These are phyloP conservation scores for Thamnophis elegans DNA, from an alignment of 2,797 vertebrate species.

Conservation along the genomic window DNA sequence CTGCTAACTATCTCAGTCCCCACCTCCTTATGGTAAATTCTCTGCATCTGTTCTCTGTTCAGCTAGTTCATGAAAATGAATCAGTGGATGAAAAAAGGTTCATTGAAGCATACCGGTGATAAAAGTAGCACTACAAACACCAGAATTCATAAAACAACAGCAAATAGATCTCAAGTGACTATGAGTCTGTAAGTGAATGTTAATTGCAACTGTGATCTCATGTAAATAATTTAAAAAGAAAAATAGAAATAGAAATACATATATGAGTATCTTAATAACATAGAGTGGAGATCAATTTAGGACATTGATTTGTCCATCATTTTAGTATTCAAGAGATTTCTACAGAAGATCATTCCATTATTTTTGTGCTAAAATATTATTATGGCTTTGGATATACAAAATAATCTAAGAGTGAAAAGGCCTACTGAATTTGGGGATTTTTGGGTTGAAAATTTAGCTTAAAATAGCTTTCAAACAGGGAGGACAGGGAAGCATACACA, in stretches of 20 bases:
- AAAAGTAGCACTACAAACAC: background rate
- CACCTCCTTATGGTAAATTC: background rate
- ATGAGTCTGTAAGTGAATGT: background rate
- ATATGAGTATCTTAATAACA: background rate
- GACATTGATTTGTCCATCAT: background rate
- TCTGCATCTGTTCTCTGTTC: background rate
- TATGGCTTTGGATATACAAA: background rate
- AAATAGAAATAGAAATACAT: background rate
- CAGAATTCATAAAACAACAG: background rate
- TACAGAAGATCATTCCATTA: background rate
- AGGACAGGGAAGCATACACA: background rate
- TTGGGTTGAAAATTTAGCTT: background rate
- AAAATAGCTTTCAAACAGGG: background rate
- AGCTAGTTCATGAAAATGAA: background rate
- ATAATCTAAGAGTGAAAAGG: background rate
- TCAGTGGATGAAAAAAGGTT: background rate
- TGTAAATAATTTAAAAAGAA: background rate
- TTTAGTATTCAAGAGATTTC: background rate
- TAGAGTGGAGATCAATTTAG: background rate
- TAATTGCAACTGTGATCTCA: background rate
- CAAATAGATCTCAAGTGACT: background rate
- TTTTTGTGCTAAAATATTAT: background rate
- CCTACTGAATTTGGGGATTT: background rate
- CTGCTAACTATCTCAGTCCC: background rate
- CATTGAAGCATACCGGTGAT: background rate